Conservation (phyloP, 2,797 vertebrate genomes). For the Lithobates sylvaticus region DNA sequence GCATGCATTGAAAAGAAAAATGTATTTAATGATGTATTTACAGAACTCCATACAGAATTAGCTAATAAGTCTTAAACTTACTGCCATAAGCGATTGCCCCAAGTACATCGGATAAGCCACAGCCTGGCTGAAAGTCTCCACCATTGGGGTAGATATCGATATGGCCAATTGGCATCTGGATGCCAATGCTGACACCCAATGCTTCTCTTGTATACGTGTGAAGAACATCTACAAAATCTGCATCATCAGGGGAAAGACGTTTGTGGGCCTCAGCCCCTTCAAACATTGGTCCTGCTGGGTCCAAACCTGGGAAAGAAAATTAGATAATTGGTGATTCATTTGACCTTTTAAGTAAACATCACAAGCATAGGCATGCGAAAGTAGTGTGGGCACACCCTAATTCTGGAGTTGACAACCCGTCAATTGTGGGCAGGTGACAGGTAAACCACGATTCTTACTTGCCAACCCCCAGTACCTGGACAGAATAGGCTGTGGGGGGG, state of each 20-base stretch:
- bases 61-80: slow-evolving; percentile 73
- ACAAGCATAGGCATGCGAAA: too few species aligned
- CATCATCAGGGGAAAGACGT: slow-evolving; percentile 94
- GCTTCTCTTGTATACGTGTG: slow-evolving; percentile 92
- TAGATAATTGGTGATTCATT: not conserved
- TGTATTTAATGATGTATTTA: too few species aligned
- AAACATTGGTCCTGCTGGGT: slow-evolving; percentile 96
- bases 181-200: slow-evolving; percentile 93
- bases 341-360: not conserved
- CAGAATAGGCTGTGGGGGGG: too few species aligned
- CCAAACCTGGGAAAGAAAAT: slow-evolving; percentile 80
- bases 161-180: slow-evolving; percentile 93
- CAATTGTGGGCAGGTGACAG: too few species aligned
- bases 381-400: too few species aligned
- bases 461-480: too few species aligned
- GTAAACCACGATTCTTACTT: too few species aligned
- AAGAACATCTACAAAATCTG: slow-evolving; percentile 94
- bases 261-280: slow-evolving; percentile 83
- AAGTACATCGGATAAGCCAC: slow-evolving; percentile 84
- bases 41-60: not conserved
- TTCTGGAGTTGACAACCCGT: too few species aligned
- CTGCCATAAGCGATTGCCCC: slow-evolving; percentile 84
- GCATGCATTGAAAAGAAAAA: too few species aligned
- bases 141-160: slow-evolving; percentile 96
- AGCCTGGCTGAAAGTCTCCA: slow-evolving; percentile 93